Evolutionary conservation across 2,113 vertebrate genomes (phyloP).

Genomic region (Percina caprodes): DNA sequence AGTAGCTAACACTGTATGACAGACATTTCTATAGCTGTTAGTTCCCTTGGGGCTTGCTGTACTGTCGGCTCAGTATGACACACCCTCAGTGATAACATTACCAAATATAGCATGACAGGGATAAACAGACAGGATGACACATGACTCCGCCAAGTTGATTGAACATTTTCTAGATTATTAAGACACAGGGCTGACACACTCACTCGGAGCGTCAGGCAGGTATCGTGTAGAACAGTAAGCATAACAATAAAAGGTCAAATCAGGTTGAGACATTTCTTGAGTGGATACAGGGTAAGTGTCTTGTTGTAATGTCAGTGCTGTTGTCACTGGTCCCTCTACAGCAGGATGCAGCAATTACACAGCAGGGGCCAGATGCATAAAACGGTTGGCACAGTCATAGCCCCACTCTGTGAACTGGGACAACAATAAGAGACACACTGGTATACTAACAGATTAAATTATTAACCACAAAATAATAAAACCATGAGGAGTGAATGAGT

Average conservation of each 20-base stretch:
- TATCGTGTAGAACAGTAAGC: not conserved
- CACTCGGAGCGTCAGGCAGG: not conserved
- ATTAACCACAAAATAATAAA: no score
- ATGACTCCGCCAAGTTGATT: not conserved
- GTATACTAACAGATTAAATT: no score
- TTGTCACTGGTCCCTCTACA: no score
- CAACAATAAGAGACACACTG: no score
- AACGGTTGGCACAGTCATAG: no score
- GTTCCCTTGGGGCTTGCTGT: not conserved
- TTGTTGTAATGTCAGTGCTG: no score
- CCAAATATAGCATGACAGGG: not conserved
- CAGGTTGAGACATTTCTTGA: not conserved
- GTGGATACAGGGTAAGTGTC: no score
- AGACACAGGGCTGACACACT: not conserved
- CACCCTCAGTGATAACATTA: not conserved
- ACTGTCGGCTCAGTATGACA: not conserved
- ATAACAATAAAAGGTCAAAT: not conserved
- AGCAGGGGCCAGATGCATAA: no score
- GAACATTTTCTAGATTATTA: not conserved
- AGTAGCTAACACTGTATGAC: not conserved
- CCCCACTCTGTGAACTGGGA: no score
- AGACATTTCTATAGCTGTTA: not conserved
- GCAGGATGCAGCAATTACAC: no score
- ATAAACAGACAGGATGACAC: not conserved
- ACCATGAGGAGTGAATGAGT: no score